These are phyloP conservation scores for Aphaenogaster ashmeadi DNA, from an alignment of 1,140 invertebrate genomes.

Conservation along the genomic window DNA sequence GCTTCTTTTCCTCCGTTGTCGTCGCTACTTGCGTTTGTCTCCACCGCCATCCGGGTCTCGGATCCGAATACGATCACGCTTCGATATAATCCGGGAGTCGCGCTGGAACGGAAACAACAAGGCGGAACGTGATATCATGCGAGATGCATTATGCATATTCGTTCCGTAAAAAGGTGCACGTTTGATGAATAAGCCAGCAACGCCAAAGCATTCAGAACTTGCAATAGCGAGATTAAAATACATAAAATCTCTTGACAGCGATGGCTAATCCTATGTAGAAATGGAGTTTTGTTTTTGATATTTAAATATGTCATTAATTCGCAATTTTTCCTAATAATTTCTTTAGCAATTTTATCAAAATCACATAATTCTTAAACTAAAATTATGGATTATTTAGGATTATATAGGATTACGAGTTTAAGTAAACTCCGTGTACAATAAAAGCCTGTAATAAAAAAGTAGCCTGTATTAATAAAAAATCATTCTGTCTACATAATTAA, in stretches of 20 bases:
- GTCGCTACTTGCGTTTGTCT: constrained; percentile 7
- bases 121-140: constrained; percentile 20
- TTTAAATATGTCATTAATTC: background rate
- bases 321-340: background rate
- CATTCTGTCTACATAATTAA: background rate
- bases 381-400: background rate
- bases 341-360: background rate
- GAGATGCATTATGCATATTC: constrained; percentile 53
- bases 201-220: background rate
- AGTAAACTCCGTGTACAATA: background rate
- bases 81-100: background rate
- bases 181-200: constrained; percentile 36
- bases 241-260: background rate
- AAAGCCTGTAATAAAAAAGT: background rate
- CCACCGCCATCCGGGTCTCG: constrained; percentile 3
- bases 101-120: constrained; percentile 9
- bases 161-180: constrained; percentile 13
- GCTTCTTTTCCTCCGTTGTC: background rate
- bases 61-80: constrained; percentile 24
- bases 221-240: constrained; percentile 32
- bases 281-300: background rate
- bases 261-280: background rate
- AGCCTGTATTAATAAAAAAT: background rate
- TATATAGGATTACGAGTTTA: background rate
- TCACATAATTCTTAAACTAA: background rate